Evolutionary conservation across 2,888 invertebrate genomes (phyloP).

Genomic region (Keiferia lycopersicella): DNA sequence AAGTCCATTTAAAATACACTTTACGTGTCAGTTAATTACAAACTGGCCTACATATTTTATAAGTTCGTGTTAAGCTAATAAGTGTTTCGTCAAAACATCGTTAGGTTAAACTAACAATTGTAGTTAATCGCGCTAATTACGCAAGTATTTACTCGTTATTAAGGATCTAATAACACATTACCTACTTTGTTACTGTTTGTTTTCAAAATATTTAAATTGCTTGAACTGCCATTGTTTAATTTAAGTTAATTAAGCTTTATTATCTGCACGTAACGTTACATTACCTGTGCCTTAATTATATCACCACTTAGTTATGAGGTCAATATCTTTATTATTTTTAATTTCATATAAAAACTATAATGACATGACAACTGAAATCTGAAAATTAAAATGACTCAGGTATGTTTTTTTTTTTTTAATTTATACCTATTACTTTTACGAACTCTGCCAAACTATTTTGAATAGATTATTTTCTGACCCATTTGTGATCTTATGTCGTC

Average conservation of each 20-base stretch:
- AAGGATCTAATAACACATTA: not conserved
- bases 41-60: not conserved
- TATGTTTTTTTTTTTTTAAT: too few relatives aligned
- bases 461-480: too few relatives aligned
- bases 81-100: slow-evolving; percentile 31
- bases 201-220: slow-evolving; percentile 2
- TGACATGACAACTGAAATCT: too few relatives aligned
- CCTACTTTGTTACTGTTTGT: slow-evolving; percentile 3
- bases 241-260: not conserved
- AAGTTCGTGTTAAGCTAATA: slow-evolving; percentile 25
- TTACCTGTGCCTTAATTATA: not conserved
- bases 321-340: not conserved
- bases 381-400: too few relatives aligned
- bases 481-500: too few relatives aligned
- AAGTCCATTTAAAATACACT: not conserved
- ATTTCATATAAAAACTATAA: too few relatives aligned
- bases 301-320: not conserved
- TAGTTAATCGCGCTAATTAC: slow-evolving; percentile 28
- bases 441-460: too few relatives aligned
- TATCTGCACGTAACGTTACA: slow-evolving; percentile 1
- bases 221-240: not conserved
- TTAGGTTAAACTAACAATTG: slow-evolving; percentile 36
- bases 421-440: too few relatives aligned
- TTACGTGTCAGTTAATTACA: not conserved
- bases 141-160: slow-evolving; percentile 24